Percentiles rank a stretch among this genome's conserved stretches.
Conservation (phyloP, 2,888 invertebrate genomes). For the Charanyca ferruginea region DNA sequence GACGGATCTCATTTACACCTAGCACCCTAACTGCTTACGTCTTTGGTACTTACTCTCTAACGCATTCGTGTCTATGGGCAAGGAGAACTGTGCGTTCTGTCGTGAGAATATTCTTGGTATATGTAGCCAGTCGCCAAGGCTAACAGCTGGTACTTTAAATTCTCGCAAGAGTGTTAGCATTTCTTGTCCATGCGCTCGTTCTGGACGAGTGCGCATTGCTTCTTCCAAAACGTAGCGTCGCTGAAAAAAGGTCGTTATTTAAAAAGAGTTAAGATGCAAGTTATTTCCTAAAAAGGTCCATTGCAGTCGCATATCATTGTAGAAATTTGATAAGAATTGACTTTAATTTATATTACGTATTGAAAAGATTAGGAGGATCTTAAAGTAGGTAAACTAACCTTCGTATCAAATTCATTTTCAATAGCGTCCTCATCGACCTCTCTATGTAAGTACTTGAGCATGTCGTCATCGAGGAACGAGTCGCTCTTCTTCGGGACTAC, state of each 20-base stretch:
- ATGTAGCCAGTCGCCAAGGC: slow-evolving; percentile 92
- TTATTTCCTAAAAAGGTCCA: no score
- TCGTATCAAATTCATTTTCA: slow-evolving; percentile 93
- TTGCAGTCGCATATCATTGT: no score
- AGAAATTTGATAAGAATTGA: no score
- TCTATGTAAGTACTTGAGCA: slow-evolving; percentile 92
- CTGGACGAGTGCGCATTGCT: slow-evolving; percentile 91
- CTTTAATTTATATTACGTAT: no score
- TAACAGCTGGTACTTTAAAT: slow-evolving; percentile 86
- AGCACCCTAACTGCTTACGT: not conserved
- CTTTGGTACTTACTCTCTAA: slow-evolving; percentile 74
- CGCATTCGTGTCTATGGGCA: slow-evolving; percentile 92
- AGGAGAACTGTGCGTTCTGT: slow-evolving; percentile 93
- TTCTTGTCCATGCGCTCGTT: slow-evolving; percentile 85
- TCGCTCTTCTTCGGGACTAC: slow-evolving; percentile 74
- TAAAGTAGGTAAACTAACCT: slow-evolving; percentile 80
- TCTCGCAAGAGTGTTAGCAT: slow-evolving; percentile 88
- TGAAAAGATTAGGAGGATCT: no score
- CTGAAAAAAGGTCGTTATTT: slow-evolving; percentile 77
- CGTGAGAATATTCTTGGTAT: slow-evolving; percentile 95
- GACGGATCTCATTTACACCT: no score
- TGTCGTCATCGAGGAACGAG: slow-evolving; percentile 91
- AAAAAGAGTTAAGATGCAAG: no score
- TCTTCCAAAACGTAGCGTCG: slow-evolving; percentile 93
- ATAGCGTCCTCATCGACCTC: slow-evolving; percentile 93